A percentile compares a stretch with the other conserved stretches of the same genome.
Conservation (phyloP, 2,888 invertebrate species). For the Rotaria magnacalcarata region DNA sequence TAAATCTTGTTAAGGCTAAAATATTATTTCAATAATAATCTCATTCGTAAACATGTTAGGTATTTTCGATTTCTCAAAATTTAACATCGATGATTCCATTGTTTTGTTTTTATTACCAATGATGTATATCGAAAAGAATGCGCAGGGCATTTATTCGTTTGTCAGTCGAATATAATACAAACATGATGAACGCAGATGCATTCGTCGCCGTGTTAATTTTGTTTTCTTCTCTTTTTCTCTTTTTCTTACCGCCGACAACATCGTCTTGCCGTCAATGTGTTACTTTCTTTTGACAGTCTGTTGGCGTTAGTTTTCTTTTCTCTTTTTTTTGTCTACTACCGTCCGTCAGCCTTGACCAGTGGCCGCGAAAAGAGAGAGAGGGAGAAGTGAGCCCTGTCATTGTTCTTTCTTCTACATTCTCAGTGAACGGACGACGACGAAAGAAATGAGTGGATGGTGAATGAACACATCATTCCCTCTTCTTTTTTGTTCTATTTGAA, state of each 20-base stretch:
- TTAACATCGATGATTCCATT: neutral
- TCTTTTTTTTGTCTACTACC: slow-evolving; percentile 24
- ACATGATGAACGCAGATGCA: slow-evolving; percentile 14
- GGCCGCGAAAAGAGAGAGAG: slow-evolving; percentile 17
- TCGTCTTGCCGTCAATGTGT: slow-evolving; percentile 22
- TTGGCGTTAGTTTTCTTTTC: slow-evolving; percentile 20
- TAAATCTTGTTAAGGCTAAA: no score
- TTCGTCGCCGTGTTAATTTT: neutral
- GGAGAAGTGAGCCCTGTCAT: slow-evolving; percentile 20
- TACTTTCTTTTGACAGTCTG: slow-evolving; percentile 25
- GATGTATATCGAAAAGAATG: neutral
- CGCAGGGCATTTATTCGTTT: neutral
- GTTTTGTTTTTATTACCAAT: neutral
- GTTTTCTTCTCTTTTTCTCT: slow-evolving; percentile 23
- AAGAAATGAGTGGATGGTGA: slow-evolving; percentile 29
- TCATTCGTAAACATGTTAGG: neutral
- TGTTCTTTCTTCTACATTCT: slow-evolving; percentile 22
- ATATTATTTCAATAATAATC: no score
- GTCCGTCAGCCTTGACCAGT: slow-evolving; percentile 25
- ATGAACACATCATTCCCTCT: slow-evolving; percentile 26
- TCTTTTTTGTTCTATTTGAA: slow-evolving; percentile 29
- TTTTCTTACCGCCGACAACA: neutral
- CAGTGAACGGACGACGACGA: slow-evolving; percentile 28
- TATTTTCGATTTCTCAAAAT: neutral
- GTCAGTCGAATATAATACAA: neutral